phyloP scores from a whole-genome alignment of 1,140 invertebrate genomes.

The Agraylea sexmaculata region DNA sequence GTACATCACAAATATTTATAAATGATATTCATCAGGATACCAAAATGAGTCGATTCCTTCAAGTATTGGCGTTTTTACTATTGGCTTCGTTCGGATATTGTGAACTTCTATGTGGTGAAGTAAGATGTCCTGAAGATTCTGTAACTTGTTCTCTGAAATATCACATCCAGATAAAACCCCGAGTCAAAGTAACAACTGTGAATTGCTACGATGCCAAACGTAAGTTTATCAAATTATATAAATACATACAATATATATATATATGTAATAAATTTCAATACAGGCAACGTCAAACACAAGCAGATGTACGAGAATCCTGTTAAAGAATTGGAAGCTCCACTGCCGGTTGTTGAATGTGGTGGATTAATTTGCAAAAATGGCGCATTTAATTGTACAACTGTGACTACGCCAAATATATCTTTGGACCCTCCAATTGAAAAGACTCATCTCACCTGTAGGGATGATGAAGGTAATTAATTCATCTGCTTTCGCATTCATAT shows the following conservation, averaged over 20 bases:
- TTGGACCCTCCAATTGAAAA: slow-evolving; percentile 15
- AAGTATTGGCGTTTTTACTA: no score
- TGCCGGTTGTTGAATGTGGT: slow-evolving; percentile 17
- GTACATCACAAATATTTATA: no score
- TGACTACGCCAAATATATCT: slow-evolving; percentile 14
- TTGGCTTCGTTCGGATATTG: no score
- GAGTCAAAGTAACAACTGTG: slow-evolving; percentile 16
- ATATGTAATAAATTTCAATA: no score
- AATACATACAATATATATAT: no score
- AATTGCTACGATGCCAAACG: slow-evolving; percentile 17
- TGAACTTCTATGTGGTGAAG: slow-evolving; percentile 15
- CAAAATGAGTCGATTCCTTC: no score
- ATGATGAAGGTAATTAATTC: slow-evolving; percentile 12
- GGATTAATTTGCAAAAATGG: slow-evolving; percentile 15
- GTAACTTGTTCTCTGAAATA: slow-evolving; percentile 18
- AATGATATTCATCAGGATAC: no score
- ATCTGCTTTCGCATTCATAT: no score
- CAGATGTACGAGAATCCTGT: slow-evolving; percentile 7
- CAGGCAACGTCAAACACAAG: not conserved
- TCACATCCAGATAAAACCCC: slow-evolving; percentile 12
- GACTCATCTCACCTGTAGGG: slow-evolving; percentile 18
- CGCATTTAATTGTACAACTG: slow-evolving; percentile 19
- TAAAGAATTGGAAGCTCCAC: slow-evolving; percentile 1
- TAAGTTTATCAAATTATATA: slow-evolving; percentile 6
- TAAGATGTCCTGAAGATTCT: slow-evolving; percentile 13